A percentile compares a stretch with the other conserved stretches of the same genome.
These are phyloP conservation scores for Isoperla grammatica DNA, from an alignment of 2,888 invertebrate genomes.

Conservation along the genomic window DNA sequence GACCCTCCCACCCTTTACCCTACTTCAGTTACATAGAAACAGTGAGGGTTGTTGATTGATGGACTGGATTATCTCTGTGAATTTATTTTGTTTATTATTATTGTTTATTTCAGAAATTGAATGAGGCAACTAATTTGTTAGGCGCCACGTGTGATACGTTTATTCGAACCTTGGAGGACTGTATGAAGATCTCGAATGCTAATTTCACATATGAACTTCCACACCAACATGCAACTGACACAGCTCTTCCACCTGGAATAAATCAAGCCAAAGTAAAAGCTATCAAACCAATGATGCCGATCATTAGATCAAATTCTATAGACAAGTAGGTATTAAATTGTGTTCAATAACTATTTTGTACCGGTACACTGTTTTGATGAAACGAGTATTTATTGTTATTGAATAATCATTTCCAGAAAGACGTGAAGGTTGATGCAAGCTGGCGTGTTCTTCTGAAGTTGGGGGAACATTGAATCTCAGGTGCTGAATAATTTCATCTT, in stretches of 20 bases:
- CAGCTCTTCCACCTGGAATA: conserved; percentile 35
- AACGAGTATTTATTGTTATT: neutral
- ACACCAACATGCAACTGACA: conserved; percentile 38
- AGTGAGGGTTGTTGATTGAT: too few species aligned
- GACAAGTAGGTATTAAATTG: conserved; percentile 27
- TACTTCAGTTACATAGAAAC: too few species aligned
- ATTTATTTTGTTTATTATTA: conserved; percentile 3
- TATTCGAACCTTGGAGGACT: conserved; percentile 73
- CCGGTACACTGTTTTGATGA: too few species aligned
- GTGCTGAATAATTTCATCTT: neutral
- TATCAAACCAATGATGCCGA: conserved; percentile 32
- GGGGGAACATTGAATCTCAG: conserved; percentile 2
- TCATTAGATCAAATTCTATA: conserved; percentile 34
- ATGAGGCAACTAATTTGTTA: conserved; percentile 66
- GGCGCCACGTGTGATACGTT: conserved; percentile 79
- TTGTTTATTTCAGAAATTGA: conserved; percentile 54
- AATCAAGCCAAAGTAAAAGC: neutral
- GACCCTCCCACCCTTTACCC: too few species aligned
- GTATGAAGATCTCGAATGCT: conserved; percentile 58
- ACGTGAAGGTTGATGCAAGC: too few species aligned
- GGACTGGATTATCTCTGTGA: neutral
- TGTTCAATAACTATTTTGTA: too few species aligned
- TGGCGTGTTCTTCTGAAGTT: too few species aligned
- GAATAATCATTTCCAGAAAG: neutral
- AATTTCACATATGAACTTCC: conserved; percentile 42